Conservation (phyloP, 2,113 vertebrate genomes). For the Lutjanus erythropterus region DNA sequence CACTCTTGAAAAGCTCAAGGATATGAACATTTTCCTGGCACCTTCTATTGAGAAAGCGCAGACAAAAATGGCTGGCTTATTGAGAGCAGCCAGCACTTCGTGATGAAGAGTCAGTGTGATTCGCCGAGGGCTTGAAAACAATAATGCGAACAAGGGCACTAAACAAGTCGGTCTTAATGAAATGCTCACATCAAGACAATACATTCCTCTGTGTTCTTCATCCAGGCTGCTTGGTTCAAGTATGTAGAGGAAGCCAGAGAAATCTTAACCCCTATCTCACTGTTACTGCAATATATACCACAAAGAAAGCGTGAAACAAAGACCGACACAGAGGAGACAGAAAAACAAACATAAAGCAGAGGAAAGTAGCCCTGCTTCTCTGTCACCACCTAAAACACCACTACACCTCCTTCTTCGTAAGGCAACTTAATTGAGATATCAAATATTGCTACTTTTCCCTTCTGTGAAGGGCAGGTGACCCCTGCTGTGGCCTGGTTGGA, state of each 20-base stretch:
- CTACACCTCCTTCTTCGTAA: slow-evolving; percentile 14
- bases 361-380: slow-evolving; percentile 5
- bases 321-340: not conserved
- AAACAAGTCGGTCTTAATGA: slow-evolving; percentile 77
- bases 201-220: slow-evolving; percentile 55
- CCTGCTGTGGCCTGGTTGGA: slow-evolving; percentile 74
- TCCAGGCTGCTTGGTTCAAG: slow-evolving; percentile 56
- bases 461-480: slow-evolving; percentile 70
- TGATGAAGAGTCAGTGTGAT: slow-evolving; percentile 70
- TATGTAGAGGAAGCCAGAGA: slow-evolving; percentile 50
- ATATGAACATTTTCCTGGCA: slow-evolving; percentile 80
- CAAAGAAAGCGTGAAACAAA: slow-evolving; percentile 39
- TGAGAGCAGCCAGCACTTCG: slow-evolving; percentile 68
- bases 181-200: slow-evolving; percentile 69
- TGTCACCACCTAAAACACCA: slow-evolving; percentile 19
- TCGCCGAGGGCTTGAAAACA: slow-evolving; percentile 70
- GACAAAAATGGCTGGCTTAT: slow-evolving; percentile 71
- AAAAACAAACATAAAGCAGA: slow-evolving; percentile 24
- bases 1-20: slow-evolving; percentile 81
- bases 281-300: slow-evolving; percentile 37
- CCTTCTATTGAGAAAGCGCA: slow-evolving; percentile 71
- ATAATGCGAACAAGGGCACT: slow-evolving; percentile 72
- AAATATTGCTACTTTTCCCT: slow-evolving; percentile 65
- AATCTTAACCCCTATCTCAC: slow-evolving; percentile 45
- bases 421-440: slow-evolving; percentile 75